Conservation (phyloP, 1,140 invertebrate genomes). For the Drosophila prosaltans region DNA sequence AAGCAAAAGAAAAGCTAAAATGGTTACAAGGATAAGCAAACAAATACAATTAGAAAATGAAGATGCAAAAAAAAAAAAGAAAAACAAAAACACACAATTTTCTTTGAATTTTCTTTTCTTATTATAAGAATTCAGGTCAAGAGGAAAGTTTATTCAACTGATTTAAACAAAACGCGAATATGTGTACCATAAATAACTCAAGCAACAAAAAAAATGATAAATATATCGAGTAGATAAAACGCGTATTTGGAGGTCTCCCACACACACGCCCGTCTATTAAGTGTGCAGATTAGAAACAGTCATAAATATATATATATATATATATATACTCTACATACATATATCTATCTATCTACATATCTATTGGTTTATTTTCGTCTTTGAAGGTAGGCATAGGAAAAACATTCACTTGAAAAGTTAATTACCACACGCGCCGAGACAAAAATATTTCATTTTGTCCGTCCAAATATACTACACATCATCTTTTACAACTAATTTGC, state of each 20-base stretch:
- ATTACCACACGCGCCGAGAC: constrained; percentile 36
- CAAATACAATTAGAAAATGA: too few relatives aligned
- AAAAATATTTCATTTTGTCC: constrained; percentile 1
- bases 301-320: constrained; percentile 10
- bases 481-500: constrained; percentile 49
- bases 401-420: constrained; percentile 31
- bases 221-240: constrained; percentile 12
- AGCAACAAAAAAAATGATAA: constrained; percentile 9
- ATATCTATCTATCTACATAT: not conserved
- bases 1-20: constrained; percentile 13
- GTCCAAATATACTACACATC: not conserved
- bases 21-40: constrained; percentile 48
- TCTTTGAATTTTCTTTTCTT: constrained; percentile 31
- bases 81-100: constrained; percentile 6
- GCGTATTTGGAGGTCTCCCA: constrained; percentile 10
- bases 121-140: constrained; percentile 45
- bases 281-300: constrained; percentile 16
- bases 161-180: constrained; percentile 13
- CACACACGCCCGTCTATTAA: not conserved
- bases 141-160: constrained; percentile 52
- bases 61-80: not conserved
- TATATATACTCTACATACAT: not conserved
- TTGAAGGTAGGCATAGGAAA: constrained; percentile 6
- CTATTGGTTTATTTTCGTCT: constrained; percentile 12
- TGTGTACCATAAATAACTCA: constrained; percentile 13